These are phyloP conservation scores for Oplegnathus fasciatus DNA, from an alignment of 2,113 vertebrate genomes.

Conservation along the genomic window DNA sequence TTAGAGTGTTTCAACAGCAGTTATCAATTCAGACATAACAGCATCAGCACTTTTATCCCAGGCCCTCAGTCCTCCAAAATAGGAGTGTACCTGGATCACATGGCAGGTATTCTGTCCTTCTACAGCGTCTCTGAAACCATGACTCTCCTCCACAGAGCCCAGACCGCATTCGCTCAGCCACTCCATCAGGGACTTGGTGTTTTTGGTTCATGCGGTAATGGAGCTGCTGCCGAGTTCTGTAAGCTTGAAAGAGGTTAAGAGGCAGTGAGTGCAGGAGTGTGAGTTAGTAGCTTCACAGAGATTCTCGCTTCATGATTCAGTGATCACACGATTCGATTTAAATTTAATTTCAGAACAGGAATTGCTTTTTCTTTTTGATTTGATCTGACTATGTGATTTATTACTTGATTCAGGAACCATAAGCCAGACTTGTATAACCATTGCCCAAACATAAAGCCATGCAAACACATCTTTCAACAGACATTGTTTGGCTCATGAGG, in stretches of 20 bases:
- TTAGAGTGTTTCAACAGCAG: constrained; percentile 1
- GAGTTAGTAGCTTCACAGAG: background rate
- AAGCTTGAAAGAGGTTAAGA: background rate
- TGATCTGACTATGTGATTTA: background rate
- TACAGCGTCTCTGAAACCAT: constrained; percentile 11
- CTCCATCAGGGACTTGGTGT: constrained; percentile 26
- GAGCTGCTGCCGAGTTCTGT: background rate
- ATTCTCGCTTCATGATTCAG: background rate
- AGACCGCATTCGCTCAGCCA: constrained; percentile 26
- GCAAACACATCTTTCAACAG: background rate
- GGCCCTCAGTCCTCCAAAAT: constrained; percentile 7
- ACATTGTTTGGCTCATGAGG: background rate
- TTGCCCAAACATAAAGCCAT: background rate
- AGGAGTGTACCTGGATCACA: constrained; percentile 37
- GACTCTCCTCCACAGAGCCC: constrained; percentile 36
- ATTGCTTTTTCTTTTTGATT: background rate
- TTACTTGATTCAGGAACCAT: background rate
- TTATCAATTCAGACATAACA: constrained; percentile 24
- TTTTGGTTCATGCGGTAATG: background rate
- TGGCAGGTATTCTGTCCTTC: constrained; percentile 6
- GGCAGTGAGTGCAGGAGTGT: background rate
- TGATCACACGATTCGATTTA: background rate
- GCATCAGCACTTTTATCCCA: background rate
- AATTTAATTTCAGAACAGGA: background rate
- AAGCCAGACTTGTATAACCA: no score